Percentiles rank a stretch among this genome's conserved stretches.
phyloP scores from a whole-genome alignment of 2,888 invertebrate genomes.

The Gandaritis pyraliata region DNA sequence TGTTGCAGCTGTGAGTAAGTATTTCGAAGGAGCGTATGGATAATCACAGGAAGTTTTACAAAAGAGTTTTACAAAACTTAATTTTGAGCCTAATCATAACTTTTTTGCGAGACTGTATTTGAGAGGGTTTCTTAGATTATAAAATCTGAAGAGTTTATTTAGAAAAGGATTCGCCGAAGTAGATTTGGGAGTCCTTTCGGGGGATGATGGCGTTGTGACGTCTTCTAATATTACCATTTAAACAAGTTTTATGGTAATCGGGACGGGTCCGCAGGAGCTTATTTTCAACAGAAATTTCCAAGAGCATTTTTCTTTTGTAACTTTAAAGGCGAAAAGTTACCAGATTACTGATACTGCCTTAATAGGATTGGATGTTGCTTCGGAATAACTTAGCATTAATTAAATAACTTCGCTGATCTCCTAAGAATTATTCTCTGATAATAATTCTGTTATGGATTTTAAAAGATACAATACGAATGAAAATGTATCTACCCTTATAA shows the following conservation, averaged over 20 bases:
- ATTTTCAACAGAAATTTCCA: slow-evolving; percentile 76
- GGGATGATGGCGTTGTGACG: slow-evolving; percentile 73
- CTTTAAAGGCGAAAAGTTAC: slow-evolving; percentile 75
- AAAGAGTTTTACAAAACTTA: neutral
- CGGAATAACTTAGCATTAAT: slow-evolving; percentile 72
- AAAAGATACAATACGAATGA: too few relatives aligned
- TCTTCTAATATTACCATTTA: slow-evolving; percentile 84
- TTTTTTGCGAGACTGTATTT: neutral
- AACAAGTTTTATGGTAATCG: slow-evolving; percentile 84
- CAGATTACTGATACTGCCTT: slow-evolving; percentile 72
- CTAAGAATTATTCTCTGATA: slow-evolving; percentile 54
- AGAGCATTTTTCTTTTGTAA: slow-evolving; percentile 72
- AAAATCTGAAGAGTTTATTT: slow-evolving; percentile 26
- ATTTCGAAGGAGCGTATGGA: too few relatives aligned
- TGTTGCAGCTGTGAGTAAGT: too few relatives aligned
- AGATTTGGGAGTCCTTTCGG: slow-evolving; percentile 64
- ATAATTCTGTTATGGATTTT: slow-evolving; percentile 46
- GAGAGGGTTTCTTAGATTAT: slow-evolving; percentile 25
- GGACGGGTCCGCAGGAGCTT: slow-evolving; percentile 68
- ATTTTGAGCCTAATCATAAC: neutral
- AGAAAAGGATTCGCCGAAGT: slow-evolving; percentile 44
- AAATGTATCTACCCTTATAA: too few relatives aligned
- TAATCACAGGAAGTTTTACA: too few relatives aligned
- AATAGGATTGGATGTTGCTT: slow-evolving; percentile 75
- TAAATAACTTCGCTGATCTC: slow-evolving; percentile 60